Evolutionary conservation across 2,113 vertebrate genomes (phyloP), one percentile per base, ranked within the genome.

Genomic region (Rhegmatorhina hoffmannsi): DNA sequence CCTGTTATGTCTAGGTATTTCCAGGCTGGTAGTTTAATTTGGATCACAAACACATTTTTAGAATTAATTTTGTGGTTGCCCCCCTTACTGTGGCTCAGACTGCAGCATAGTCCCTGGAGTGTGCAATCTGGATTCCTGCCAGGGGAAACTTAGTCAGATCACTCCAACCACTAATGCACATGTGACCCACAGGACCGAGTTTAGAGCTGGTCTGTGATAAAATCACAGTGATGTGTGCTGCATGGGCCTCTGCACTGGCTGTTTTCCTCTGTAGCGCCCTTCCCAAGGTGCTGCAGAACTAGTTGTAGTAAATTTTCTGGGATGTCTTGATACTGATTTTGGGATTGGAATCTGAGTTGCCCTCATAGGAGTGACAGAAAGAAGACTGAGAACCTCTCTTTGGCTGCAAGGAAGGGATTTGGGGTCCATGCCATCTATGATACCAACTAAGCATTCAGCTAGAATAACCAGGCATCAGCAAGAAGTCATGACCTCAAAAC

Each of bases 161-260:
- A 8, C 9, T 53, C n/a, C 63, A 33, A 17, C 9, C 68, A 58
- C 19, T 2, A 15, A 3, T 0, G 2, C 0, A 0, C 9, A 0
- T n/a, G 60, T 1, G 2, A 47, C 56, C 11, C 36, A n/a, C 24
- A 13, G 86, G 58, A n/a, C 23, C 0, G 0, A 40, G 16, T 29
- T 12, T 12, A 47, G 49, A 53, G 63, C 72, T 66, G 53, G 10
- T 24, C 40, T 38, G 47, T 23, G 72, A 56, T 8, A 49, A 92
- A 90, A 44, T 14, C 59, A 17, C 63, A 53, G 55, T 4, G 9
- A 23, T 2, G 14, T 17, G 56, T 18, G 44, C 36, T 31, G 18
- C 36, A 8, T 1, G n/a, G 26, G 4, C 15, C 53, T 69, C 87
- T 84, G 59, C 25, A 3, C 31, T 4, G 34, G 5, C 31, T 64